Evolutionary conservation across 2,797 vertebrate species (phyloP).

Genomic region (Sebastes steindachneri): DNA sequence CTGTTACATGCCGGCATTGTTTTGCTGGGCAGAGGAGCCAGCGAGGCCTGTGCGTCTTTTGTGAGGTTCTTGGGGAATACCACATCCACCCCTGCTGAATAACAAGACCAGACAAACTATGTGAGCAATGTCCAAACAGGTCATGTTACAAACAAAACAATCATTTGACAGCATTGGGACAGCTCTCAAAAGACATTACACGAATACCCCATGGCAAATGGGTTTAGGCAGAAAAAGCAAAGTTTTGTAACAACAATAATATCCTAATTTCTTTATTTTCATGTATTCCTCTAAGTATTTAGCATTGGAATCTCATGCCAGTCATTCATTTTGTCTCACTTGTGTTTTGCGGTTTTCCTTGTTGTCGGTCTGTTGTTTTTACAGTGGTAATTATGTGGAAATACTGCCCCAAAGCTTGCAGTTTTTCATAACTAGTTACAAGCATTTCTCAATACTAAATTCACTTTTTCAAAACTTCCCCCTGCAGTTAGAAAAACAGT

Average conservation of each 20-base stretch:
- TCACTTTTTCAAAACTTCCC: constrained; percentile 52
- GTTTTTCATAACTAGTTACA: constrained; percentile 59
- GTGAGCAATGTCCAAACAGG: constrained; percentile 82
- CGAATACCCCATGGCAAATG: constrained; percentile 41
- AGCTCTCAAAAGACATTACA: constrained; percentile 57
- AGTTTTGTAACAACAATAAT: constrained; percentile 55
- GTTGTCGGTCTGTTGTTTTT: constrained; percentile 71
- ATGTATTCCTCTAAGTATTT: constrained; percentile 45
- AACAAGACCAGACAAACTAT: constrained; percentile 83
- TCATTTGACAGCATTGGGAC: constrained; percentile 69
- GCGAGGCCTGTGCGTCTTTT: constrained; percentile 68
- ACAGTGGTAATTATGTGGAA: constrained; percentile 66
- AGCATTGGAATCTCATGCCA: constrained; percentile 53
- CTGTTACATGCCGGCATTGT: constrained; percentile 75
- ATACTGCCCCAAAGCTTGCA: constrained; percentile 55
- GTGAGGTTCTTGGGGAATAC: constrained; percentile 82
- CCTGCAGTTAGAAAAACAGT: constrained; percentile 43
- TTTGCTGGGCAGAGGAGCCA: constrained; percentile 77
- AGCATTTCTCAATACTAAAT: constrained; percentile 70
- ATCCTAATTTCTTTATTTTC: constrained; percentile 62
- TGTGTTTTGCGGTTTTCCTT: constrained; percentile 68
- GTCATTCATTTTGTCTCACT: constrained; percentile 58
- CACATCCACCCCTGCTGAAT: constrained; percentile 74
- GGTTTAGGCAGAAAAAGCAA: constrained; percentile 47
- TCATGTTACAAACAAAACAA: constrained; percentile 83